Evolutionary conservation across 1,140 invertebrate species (phyloP), one percentile per base, ranked within the genome.

Genomic region (Galendromus occidentalis): DNA sequence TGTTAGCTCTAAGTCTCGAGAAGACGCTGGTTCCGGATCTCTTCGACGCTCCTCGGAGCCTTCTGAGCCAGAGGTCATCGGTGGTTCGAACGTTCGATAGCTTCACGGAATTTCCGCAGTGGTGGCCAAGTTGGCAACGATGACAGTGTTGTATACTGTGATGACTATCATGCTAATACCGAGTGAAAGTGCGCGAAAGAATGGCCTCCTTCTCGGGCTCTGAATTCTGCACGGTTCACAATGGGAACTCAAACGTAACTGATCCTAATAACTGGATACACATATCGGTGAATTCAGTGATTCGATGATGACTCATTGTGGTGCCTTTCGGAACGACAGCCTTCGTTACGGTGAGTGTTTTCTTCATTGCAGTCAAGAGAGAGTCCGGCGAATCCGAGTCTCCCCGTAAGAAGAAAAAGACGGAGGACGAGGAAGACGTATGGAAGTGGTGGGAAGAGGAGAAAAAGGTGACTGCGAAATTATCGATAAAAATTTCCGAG

Each of bases 401-500:
- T 6, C 51, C 51, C 25, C 18, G 28, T 7, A 59, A 59, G 51
- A 59, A 59, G 22, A 59, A 25, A 33, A 65, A 65, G 42, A 67
- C 69, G 63, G 66, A 68, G 22, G 64, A 65, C 4, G 30, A 29
- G 18, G 64, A 69, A 63, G 55, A 70, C 51, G 67, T 70, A 33
- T 70, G 69, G 68, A 70, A 70, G 59, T 66, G 69, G 69, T 72
- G 71, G 71, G 71, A 71, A 59, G 70, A 71, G 65, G 70, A 73
- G 44, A 69, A 69, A 63, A 29, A 47, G 1, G 70, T 59, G 14
- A 33, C 51, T 29, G 4, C 45, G 33, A 39, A 39, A n/a, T n/a
- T n/a, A n/a, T n/a, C n/a, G n/a, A n/a, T n/a, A n/a, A n/a, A n/a
- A n/a, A n/a, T n/a, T n/a, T n/a, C n/a, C n/a, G n/a, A n/a, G n/a